A percentile compares a stretch with the other conserved stretches of the same genome.
These are phyloP conservation scores for Polypterus bichir DNA, from an alignment of 2,113 vertebrate species.

Conservation along the genomic window DNA sequence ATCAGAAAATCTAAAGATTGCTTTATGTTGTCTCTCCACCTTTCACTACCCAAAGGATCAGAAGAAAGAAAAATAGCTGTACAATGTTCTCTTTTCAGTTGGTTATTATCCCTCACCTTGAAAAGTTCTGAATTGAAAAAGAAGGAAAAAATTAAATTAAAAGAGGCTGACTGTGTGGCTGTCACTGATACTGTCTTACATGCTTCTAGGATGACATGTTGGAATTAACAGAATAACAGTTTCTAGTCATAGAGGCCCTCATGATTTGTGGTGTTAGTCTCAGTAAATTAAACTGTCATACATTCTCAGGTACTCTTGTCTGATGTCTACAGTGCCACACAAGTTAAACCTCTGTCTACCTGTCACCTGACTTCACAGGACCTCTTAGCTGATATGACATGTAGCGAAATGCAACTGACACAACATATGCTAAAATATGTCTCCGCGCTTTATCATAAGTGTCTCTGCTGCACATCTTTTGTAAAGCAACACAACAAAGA, in stretches of 20 bases:
- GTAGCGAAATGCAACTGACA: constrained; percentile 7
- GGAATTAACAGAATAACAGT: neutral
- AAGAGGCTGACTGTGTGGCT: neutral
- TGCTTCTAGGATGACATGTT: neutral
- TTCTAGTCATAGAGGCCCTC: neutral
- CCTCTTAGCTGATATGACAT: neutral
- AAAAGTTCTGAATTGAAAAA: neutral
- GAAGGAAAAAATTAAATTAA: constrained; percentile 1
- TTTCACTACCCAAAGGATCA: neutral
- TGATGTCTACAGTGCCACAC: constrained; percentile 1
- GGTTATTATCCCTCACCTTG: neutral
- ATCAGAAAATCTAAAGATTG: neutral
- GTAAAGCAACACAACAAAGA: no score
- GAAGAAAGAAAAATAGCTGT: neutral
- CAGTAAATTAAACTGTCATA: constrained; percentile 26
- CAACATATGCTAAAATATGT: constrained; percentile 4
- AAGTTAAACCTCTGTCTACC: neutral
- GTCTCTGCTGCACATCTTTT: no score
- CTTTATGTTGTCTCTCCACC: neutral
- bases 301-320: neutral
- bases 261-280: neutral
- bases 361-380: constrained; percentile 9
- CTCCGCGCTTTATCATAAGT: no score
- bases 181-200: neutral
- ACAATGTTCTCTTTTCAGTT: neutral